phyloP scores from a whole-genome alignment of 2,888 invertebrate species.

The Leucozona laternaria region DNA sequence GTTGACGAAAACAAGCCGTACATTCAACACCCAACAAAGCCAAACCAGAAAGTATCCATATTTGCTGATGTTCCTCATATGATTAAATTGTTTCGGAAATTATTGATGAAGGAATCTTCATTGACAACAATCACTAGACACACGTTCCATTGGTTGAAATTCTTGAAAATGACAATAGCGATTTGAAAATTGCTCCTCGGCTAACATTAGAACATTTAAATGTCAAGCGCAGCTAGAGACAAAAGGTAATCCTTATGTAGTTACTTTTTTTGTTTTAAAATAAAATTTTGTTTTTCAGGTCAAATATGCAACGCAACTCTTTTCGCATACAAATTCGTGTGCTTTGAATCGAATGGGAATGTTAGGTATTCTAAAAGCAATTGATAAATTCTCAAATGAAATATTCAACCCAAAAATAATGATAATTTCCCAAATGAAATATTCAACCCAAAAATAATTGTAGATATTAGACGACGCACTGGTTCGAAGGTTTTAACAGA shows the following conservation, averaged over 20 bases:
- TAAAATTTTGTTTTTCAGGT: constrained; percentile 12
- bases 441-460: too few species aligned
- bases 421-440: too few species aligned
- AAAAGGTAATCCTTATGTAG: constrained; percentile 13
- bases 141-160: not conserved
- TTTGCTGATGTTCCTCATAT: constrained; percentile 37
- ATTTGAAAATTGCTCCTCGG: constrained; percentile 25
- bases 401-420: too few species aligned
- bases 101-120: constrained; percentile 20
- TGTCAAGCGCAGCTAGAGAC: constrained; percentile 5
- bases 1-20: constrained; percentile 19
- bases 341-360: constrained; percentile 53
- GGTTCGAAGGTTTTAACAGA: too few species aligned
- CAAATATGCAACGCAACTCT: constrained; percentile 39
- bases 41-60: constrained; percentile 15
- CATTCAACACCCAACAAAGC: constrained; percentile 17
- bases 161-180: not conserved
- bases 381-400: too few species aligned
- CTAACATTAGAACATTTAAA: constrained; percentile 8
- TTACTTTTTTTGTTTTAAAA: too few species aligned
- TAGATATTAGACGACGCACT: too few species aligned
- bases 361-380: constrained; percentile 49
- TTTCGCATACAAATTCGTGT: constrained; percentile 33
- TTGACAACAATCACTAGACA: not conserved
- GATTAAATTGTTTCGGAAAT: constrained; percentile 44